Evolutionary conservation across 2,113 vertebrate species (phyloP), one percentile per base, ranked within the genome.

Genomic region (Saccopteryx bilineata): DNA sequence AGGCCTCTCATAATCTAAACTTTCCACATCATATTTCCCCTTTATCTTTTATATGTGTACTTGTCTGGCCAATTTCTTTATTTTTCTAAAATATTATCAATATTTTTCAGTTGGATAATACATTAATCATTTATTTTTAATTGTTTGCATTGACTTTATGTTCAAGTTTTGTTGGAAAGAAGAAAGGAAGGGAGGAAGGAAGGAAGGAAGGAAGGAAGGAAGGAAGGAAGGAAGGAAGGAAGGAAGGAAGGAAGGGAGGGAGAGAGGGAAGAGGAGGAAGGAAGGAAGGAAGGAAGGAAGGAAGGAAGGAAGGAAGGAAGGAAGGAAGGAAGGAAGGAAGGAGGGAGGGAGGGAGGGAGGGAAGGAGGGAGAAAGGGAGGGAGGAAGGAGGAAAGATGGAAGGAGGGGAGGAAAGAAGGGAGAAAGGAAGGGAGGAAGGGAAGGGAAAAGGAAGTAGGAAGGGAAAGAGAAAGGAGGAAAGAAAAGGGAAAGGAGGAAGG

Each of bases 11-110:
- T 1, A 61, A 1, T 93, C 66, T 68, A 68, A 83, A 60, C 10
- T 54, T 15, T 52, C 17, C 9, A 80, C 11, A 83, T 54, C 0
- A 0, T 61, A 31, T 72, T 2, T 93, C 2, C 7, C 1, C 1
- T 92, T 81, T 6, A 63, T 72, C 24, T n/a, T 19, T 56, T 74
- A 87, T 80, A 90, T 68, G 19, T 72, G 0, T 4, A 68, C 1
- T 28, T 82, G 8, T 72, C 14, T 63, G 66, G 3, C 1, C 1
- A 52, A 21, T 65, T 69, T 68, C 33, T 74, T 74, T 1, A 54
- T 23, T 94, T 69, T 74, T 5, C 9, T 46, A 72, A 17, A 84
- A 61, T 60, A 60, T 46, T 52, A 74, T 75, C 65, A 5, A 2
- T 24, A 84, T 28, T 85, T 88, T 74, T 50, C 23, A 39, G 5